Evolutionary conservation across 1,140 invertebrate species (phyloP).

Genomic region (Bilobella aurantiaca): DNA sequence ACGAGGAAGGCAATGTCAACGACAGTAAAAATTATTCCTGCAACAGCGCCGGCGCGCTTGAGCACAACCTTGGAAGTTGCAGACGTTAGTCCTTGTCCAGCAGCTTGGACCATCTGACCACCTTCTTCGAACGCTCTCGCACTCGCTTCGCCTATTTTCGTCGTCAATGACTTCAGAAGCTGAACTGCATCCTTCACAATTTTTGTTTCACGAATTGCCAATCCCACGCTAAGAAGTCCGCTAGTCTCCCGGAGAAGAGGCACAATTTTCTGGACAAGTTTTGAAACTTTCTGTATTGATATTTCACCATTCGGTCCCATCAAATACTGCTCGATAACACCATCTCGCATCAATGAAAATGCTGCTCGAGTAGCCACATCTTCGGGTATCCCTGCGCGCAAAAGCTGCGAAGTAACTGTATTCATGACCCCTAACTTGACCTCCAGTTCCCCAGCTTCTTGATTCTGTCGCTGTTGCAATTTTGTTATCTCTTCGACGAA

Average conservation of each 20-base stretch:
- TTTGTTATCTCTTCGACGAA: background rate
- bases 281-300: background rate
- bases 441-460: background rate
- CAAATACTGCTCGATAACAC: background rate
- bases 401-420: background rate
- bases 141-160: too few species aligned
- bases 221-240: too few species aligned
- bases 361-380: background rate
- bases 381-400: background rate
- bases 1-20: slow-evolving; percentile 2
- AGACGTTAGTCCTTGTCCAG: background rate
- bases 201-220: too few species aligned
- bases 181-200: too few species aligned
- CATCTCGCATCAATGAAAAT: background rate
- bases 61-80: background rate
- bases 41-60: background rate
- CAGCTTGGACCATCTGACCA: background rate
- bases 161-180: too few species aligned
- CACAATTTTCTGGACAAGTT: too few species aligned
- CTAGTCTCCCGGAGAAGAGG: too few species aligned
- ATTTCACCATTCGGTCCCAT: background rate
- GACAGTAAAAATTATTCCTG: background rate
- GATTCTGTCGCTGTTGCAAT: background rate
- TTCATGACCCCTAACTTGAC: background rate
- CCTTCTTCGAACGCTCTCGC: too few species aligned